These are phyloP conservation scores for Exaiptasia diaphana DNA, from an alignment of 64 coral and sea anemone genomes.

Conservation along the genomic window DNA sequence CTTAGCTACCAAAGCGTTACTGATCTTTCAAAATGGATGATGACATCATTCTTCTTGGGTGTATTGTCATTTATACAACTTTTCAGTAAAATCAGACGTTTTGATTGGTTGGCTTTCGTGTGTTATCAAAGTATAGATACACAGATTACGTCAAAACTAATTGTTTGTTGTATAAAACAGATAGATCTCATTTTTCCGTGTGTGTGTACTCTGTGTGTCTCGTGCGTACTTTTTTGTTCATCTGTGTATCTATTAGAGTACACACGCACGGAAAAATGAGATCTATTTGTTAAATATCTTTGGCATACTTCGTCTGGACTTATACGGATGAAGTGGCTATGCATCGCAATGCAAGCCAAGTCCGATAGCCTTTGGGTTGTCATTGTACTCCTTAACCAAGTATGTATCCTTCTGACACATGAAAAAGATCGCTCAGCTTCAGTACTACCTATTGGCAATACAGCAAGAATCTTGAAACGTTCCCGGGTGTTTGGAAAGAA, in stretches of 20 bases:
- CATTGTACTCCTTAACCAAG: constrained; percentile 41
- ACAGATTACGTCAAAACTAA: not conserved
- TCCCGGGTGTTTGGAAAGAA: constrained; percentile 43
- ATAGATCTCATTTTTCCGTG: not conserved
- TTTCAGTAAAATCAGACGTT: not conserved
- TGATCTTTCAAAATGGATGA: constrained; percentile 9
- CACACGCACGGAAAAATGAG: not conserved
- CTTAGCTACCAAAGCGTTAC: not conserved
- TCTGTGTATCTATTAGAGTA: not conserved
- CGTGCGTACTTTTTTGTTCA: not conserved
- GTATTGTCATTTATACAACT: not conserved
- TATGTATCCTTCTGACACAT: constrained; percentile 44
- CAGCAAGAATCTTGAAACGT: constrained; percentile 35
- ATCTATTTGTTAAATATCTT: constrained; percentile 13
- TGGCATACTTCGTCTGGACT: constrained; percentile 26
- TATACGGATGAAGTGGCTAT: constrained; percentile 39
- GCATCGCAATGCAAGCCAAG: constrained; percentile 46
- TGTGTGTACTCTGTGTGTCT: too few species aligned
- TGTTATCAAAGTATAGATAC: not conserved
- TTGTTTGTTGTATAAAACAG: not conserved
- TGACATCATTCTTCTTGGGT: constrained; percentile 16
- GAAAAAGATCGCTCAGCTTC: constrained; percentile 53
- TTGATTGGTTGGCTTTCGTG: not conserved
- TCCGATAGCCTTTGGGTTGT: constrained; percentile 18
- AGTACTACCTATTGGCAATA: constrained; percentile 43